Conservation (phyloP, 2,113 vertebrate species). For the Bubo blakistoni region DNA sequence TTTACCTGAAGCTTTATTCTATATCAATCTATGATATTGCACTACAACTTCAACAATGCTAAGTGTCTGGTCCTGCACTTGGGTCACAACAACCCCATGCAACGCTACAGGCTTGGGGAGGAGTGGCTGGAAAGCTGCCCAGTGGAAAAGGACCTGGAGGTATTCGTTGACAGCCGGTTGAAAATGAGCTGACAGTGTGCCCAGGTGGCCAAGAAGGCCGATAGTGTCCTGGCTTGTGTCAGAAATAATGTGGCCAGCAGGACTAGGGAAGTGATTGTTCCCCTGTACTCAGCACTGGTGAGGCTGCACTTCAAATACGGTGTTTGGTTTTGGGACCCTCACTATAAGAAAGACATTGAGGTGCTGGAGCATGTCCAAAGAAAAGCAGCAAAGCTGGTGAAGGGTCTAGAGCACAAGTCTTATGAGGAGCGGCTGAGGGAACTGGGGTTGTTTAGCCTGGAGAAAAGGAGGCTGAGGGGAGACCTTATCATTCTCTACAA, state of each 20-base stretch:
- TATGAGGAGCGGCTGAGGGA: background rate
- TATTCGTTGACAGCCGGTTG: rapidly evolving
- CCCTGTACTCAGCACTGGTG: background rate
- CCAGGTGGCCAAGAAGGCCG: background rate
- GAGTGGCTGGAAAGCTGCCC: background rate
- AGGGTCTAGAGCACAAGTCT: background rate
- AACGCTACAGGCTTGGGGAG: background rate
- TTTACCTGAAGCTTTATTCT: background rate
- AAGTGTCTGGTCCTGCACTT: background rate
- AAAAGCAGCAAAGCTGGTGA: too few relatives aligned
- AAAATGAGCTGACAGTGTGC: background rate
- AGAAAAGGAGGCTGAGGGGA: background rate
- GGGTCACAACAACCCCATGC: background rate
- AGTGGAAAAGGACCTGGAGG: rapidly evolving
- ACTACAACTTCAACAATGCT: background rate
- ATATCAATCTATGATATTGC: background rate
- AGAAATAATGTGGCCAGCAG: background rate
- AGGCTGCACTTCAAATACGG: background rate
- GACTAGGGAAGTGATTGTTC: background rate
- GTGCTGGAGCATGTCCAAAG: too few relatives aligned
- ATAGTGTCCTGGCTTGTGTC: background rate
- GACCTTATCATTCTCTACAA: background rate
- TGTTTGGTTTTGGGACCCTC: background rate
- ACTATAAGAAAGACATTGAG: background rate
- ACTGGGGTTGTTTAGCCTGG: background rate